A percentile compares a stretch with the other conserved stretches of the same genome.
These are phyloP conservation scores for Agrochola lota DNA, from an alignment of 2,888 invertebrate species.

Conservation along the genomic window DNA sequence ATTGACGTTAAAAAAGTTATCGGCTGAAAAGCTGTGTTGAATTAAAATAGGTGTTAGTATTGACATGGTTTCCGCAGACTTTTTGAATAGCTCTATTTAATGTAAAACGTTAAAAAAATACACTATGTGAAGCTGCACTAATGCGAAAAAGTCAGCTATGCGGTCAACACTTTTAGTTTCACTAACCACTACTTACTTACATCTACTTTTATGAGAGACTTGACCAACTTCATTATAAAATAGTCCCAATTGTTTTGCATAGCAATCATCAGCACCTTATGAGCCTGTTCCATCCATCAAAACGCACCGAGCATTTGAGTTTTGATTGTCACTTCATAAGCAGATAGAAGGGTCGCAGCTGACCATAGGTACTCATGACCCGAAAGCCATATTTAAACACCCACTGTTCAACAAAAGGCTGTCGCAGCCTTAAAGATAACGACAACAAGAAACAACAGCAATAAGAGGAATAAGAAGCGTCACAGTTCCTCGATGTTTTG, in stretches of 20 bases:
- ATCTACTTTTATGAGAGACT: neutral
- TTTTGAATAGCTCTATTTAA: neutral
- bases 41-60: neutral
- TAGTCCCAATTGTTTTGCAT: neutral
- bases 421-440: neutral
- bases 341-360: neutral
- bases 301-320: too few species aligned
- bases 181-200: neutral
- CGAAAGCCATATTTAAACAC: constrained; percentile 2
- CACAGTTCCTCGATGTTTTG: neutral
- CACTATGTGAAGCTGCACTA: neutral
- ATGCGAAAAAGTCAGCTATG: neutral
- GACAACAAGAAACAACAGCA: too few species aligned
- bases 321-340: neutral
- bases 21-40: neutral
- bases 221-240: neutral
- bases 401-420: neutral
- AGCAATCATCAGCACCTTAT: neutral
- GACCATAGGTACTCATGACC: neutral
- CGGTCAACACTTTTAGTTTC: neutral
- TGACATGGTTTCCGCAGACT: neutral
- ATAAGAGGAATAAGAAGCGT: neutral
- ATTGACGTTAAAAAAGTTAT: neutral
- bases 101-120: neutral
- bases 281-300: neutral